A percentile compares a stretch with the other conserved stretches of the same genome.
These are phyloP conservation scores for Peromyscus aztecus DNA, from an alignment of 2,797 vertebrate species.

Conservation along the genomic window DNA sequence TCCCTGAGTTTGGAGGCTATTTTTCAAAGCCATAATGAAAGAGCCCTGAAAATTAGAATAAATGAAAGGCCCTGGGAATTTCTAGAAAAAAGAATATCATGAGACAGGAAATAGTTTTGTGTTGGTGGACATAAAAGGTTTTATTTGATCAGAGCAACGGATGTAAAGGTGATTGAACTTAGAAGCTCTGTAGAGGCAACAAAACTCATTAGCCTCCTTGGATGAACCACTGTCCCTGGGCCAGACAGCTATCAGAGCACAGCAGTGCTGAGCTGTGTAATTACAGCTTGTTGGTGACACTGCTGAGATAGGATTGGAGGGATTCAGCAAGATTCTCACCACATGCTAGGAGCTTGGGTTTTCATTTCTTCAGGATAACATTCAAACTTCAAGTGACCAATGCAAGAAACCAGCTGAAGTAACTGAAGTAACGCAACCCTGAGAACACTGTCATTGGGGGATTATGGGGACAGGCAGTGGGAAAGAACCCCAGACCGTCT, in stretches of 20 bases:
- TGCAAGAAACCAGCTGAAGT: background rate
- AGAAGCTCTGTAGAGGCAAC: background rate
- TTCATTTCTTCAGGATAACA: background rate
- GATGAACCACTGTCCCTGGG: background rate
- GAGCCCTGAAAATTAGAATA: conserved; percentile 1
- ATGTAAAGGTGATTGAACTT: background rate
- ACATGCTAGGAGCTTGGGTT: accelerated
- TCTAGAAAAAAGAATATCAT: background rate
- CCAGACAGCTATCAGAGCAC: background rate
- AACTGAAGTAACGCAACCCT: background rate
- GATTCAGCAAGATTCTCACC: background rate
- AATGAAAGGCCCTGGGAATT: background rate
- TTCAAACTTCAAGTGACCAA: background rate
- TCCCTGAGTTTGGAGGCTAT: background rate
- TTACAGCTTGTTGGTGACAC: background rate
- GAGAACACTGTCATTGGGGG: background rate
- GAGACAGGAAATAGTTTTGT: background rate
- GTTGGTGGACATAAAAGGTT: background rate
- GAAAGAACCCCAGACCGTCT: background rate
- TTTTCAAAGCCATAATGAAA: background rate
- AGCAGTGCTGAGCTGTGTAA: background rate
- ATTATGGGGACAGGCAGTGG: background rate
- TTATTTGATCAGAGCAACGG: background rate
- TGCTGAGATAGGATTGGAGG: background rate
- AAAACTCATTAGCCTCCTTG: background rate